Evolutionary conservation across 2,797 vertebrate species (phyloP).

Genomic region (Poliocrania exsul): DNA sequence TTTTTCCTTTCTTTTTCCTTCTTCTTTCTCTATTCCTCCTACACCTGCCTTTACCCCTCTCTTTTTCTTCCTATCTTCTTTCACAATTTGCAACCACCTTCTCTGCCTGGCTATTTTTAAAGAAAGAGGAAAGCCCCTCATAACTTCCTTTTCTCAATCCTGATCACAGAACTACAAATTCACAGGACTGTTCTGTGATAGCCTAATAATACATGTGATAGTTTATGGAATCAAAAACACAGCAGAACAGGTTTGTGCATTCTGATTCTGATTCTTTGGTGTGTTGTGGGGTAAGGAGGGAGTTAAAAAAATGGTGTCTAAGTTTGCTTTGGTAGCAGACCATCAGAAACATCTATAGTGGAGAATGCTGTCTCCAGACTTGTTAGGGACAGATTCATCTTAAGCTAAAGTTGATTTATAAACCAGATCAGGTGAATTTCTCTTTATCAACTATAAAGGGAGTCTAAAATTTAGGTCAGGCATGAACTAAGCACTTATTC

Average conservation of each 20-base stretch:
- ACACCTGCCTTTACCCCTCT: no score
- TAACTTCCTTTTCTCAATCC: background rate
- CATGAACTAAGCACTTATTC: background rate
- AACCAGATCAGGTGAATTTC: background rate
- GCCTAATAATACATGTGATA: background rate
- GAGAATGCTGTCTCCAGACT: background rate
- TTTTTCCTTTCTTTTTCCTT: accelerated
- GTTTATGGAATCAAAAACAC: background rate
- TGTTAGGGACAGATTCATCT: background rate
- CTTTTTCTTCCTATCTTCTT: background rate
- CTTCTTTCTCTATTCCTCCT: no score
- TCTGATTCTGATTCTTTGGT: no score
- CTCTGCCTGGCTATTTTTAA: accelerated
- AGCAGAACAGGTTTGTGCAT: background rate
- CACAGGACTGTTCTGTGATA: background rate
- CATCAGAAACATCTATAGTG: background rate
- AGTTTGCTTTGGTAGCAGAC: background rate
- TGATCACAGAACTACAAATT: background rate
- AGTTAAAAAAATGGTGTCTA: accelerated
- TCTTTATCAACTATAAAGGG: background rate
- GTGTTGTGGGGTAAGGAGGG: accelerated
- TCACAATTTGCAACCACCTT: background rate
- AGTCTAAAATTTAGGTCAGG: background rate
- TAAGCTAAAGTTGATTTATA: background rate
- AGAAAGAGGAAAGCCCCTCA: background rate